A percentile compares a stretch with the other conserved stretches of the same genome.
Evolutionary conservation across 2,888 invertebrate genomes (phyloP).

Genomic region (Agrotis puta): DNA sequence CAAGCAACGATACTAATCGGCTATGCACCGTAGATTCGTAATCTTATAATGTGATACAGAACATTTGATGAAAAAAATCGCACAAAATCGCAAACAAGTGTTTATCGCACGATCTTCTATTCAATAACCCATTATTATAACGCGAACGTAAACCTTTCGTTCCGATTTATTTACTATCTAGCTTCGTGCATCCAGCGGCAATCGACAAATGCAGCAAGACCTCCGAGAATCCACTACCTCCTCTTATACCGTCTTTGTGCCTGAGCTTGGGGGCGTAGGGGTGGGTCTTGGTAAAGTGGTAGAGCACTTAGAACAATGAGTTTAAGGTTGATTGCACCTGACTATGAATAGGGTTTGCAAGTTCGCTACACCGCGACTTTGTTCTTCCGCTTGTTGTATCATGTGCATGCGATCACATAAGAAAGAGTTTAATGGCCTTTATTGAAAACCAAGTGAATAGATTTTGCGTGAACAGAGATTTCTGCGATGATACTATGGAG

Average conservation of each 20-base stretch:
- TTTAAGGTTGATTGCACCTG: constrained; percentile 88
- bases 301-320: constrained; percentile 81
- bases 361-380: constrained; percentile 71
- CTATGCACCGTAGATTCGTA: neutral
- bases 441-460: constrained; percentile 63
- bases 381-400: constrained; percentile 81
- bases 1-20: neutral
- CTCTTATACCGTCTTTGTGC: constrained; percentile 21
- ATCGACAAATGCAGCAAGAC: constrained; percentile 59
- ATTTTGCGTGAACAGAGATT: constrained; percentile 49
- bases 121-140: constrained; percentile 75
- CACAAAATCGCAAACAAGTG: constrained; percentile 52
- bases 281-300: constrained; percentile 68
- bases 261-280: constrained; percentile 56
- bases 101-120: constrained; percentile 70
- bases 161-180: constrained; percentile 78
- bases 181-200: constrained; percentile 80
- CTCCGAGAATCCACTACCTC: constrained; percentile 57
- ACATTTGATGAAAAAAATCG: constrained; percentile 22
- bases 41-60: constrained; percentile 17
- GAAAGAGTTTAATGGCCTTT: constrained; percentile 75
- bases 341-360: constrained; percentile 81
- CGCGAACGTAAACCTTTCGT: constrained; percentile 74
- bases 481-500: constrained; percentile 17
- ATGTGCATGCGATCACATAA: constrained; percentile 74